These are phyloP conservation scores for Chrysodeixis includens DNA, from an alignment of 2,888 invertebrate species.

Conservation along the genomic window DNA sequence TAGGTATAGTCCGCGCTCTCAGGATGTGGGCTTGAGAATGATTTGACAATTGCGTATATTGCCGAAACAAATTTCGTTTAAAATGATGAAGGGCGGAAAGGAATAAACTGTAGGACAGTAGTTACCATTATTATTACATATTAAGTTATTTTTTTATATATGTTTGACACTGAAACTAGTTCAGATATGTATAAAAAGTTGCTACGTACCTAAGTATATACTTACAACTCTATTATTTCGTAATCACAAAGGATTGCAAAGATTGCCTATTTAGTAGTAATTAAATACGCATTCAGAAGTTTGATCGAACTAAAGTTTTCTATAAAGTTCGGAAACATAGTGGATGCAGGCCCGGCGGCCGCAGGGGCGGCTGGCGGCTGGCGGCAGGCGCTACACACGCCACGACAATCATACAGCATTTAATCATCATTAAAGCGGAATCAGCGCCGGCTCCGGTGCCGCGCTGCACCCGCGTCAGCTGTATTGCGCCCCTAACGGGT, in stretches of 20 bases:
- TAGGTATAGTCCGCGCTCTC: slow-evolving; percentile 53
- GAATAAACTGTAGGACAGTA: not conserved
- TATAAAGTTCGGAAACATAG: slow-evolving; percentile 49
- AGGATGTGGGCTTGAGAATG: slow-evolving; percentile 77
- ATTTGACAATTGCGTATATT: slow-evolving; percentile 66
- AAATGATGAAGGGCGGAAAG: slow-evolving; percentile 15
- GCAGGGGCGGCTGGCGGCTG: slow-evolving; percentile 28
- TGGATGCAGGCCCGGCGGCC: slow-evolving; percentile 35
- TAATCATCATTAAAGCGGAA: slow-evolving; percentile 88
- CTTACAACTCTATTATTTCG: too few relatives aligned
- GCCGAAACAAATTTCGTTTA: slow-evolving; percentile 46
- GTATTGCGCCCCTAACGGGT: slow-evolving; percentile 73
- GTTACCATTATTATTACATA: too few relatives aligned
- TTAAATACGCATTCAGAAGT: slow-evolving; percentile 45
- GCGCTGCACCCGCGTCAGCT: slow-evolving; percentile 80
- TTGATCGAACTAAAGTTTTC: slow-evolving; percentile 47
- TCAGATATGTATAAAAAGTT: slow-evolving; percentile 1
- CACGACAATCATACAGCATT: slow-evolving; percentile 85
- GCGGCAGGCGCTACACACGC: slow-evolving; percentile 64
- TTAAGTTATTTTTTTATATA: not conserved
- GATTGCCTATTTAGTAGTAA: slow-evolving; percentile 16
- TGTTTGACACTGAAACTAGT: not conserved
- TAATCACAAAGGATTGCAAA: not conserved
- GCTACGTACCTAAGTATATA: too few relatives aligned
- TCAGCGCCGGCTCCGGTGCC: slow-evolving; percentile 77